Conservation (phyloP, 2,888 invertebrate genomes). For the Eudemis profundana region DNA sequence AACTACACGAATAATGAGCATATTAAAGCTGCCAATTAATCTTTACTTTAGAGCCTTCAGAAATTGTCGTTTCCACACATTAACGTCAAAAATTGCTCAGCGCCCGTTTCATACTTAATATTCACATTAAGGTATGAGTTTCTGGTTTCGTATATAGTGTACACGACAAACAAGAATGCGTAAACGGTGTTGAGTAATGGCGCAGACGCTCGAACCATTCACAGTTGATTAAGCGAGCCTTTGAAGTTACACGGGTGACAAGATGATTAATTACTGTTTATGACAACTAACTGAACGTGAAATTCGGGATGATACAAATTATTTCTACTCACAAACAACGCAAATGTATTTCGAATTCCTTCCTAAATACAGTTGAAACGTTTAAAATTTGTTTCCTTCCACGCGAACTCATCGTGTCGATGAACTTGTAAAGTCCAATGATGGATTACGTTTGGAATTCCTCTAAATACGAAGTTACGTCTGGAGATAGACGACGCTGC, state of each 20-base stretch:
- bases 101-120: not conserved
- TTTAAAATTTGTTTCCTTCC: slow-evolving; percentile 36
- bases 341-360: slow-evolving; percentile 22
- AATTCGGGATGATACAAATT: slow-evolving; percentile 44
- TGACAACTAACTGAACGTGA: slow-evolving; percentile 69
- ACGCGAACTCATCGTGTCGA: slow-evolving; percentile 35
- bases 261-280: slow-evolving; percentile 79
- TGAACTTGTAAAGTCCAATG: slow-evolving; percentile 41
- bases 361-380: slow-evolving; percentile 36
- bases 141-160: slow-evolving; percentile 64
- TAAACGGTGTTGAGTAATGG: slow-evolving; percentile 76
- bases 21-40: not conserved
- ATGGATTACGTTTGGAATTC: slow-evolving; percentile 39
- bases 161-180: slow-evolving; percentile 69
- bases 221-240: slow-evolving; percentile 79
- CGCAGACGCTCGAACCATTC: slow-evolving; percentile 70
- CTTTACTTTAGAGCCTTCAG: not conserved
- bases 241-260: slow-evolving; percentile 73
- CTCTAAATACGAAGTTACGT: slow-evolving; percentile 37
- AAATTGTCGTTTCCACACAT: not conserved
- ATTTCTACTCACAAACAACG: slow-evolving; percentile 35
- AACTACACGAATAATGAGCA: no score
- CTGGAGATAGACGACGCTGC: slow-evolving; percentile 23
- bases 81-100: not conserved
- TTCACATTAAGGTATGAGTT: slow-evolving; percentile 54